Evolutionary conservation across 2,113 vertebrate genomes (phyloP).

Genomic region (Salvelinus alpinus): DNA sequence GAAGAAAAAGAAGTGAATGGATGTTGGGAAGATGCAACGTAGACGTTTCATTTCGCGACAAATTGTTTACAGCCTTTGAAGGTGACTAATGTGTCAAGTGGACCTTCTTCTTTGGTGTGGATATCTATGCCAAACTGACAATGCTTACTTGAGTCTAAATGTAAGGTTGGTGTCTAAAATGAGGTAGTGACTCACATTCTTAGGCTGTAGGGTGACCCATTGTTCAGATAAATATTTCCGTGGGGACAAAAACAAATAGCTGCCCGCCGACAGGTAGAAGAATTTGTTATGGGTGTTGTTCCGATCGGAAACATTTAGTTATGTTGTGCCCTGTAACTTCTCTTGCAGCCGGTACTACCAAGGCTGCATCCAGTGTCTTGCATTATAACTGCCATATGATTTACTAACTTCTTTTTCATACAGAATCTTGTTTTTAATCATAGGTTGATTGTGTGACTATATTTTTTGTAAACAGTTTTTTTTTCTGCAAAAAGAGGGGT

Average conservation of each 20-base stretch:
- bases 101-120: constrained; percentile 69
- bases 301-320: constrained; percentile 42
- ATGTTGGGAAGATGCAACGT: constrained; percentile 29
- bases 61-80: constrained; percentile 86
- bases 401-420: constrained; percentile 47
- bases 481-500: constrained; percentile 53
- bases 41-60: constrained; percentile 68
- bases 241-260: constrained; percentile 51
- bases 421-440: constrained; percentile 31
- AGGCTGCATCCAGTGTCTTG: constrained; percentile 58
- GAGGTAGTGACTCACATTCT: constrained; percentile 70
- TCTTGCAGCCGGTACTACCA: constrained; percentile 56
- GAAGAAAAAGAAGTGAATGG: constrained; percentile 36
- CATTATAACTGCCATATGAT: constrained; percentile 57
- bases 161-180: constrained; percentile 83
- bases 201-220: constrained; percentile 69
- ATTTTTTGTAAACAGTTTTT: constrained; percentile 53
- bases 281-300: too few relatives aligned
- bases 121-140: constrained; percentile 86
- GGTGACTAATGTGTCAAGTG: constrained; percentile 73
- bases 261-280: constrained; percentile 13
- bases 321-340: constrained; percentile 39
- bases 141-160: constrained; percentile 77
- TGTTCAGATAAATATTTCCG: constrained; percentile 70
- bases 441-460: constrained; percentile 48